These are phyloP conservation scores for Chrysolina haemoptera DNA, from an alignment of 2,888 invertebrate genomes.

Conservation along the genomic window DNA sequence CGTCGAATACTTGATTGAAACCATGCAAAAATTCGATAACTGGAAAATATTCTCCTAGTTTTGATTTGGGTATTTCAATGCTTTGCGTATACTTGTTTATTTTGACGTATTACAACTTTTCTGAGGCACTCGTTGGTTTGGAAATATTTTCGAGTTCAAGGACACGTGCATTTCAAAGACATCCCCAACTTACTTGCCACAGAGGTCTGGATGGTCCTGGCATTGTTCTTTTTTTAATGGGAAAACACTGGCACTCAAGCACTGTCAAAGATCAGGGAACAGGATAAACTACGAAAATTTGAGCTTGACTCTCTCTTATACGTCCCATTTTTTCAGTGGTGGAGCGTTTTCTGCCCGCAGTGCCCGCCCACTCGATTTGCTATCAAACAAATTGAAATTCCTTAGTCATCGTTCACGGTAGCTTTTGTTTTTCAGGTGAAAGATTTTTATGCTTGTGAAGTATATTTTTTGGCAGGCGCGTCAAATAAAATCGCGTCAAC, in stretches of 20 bases:
- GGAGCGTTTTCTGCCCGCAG: slow-evolving; percentile 54
- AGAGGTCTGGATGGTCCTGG: slow-evolving; percentile 80
- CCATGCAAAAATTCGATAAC: too few species aligned
- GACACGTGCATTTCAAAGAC: background rate
- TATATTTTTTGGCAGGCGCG: slow-evolving; percentile 24
- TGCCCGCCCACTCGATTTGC: slow-evolving; percentile 56
- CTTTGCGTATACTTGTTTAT: too few species aligned
- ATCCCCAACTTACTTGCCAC: slow-evolving; percentile 76
- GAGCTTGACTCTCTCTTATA: slow-evolving; percentile 62
- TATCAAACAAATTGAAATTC: slow-evolving; percentile 55
- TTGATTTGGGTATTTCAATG: too few species aligned
- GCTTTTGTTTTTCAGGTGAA: slow-evolving; percentile 42
- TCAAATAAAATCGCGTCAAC: background rate
- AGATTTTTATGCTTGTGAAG: background rate
- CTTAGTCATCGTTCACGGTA: slow-evolving; percentile 55
- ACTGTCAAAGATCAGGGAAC: slow-evolving; percentile 58
- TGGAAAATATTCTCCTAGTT: too few species aligned
- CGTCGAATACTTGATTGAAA: too few species aligned
- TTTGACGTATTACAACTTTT: too few species aligned
- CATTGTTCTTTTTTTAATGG: slow-evolving; percentile 70
- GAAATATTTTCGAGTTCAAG: background rate
- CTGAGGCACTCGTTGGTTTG: background rate
- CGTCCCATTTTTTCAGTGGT: slow-evolving; percentile 63
- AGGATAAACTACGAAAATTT: slow-evolving; percentile 60
- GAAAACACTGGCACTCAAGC: slow-evolving; percentile 53